Base-by-base conservation (phyloP, 2,113 vertebrate species). In the Megaceryle maxima region DNA sequence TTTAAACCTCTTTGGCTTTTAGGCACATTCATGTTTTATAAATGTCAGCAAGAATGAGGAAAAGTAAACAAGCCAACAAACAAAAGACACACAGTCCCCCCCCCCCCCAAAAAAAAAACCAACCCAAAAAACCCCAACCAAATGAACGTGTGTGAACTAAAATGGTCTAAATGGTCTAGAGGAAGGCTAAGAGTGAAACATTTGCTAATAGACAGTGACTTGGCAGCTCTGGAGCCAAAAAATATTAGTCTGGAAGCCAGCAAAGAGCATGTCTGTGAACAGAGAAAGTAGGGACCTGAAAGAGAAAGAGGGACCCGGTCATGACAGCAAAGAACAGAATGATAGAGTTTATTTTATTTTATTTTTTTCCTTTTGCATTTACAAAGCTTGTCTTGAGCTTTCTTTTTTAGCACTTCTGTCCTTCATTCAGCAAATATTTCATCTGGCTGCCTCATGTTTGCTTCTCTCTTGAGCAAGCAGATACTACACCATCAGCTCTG, bases 351-450 rank as follows among this genome's bases (percentile, higher is more conserved):
- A 35, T 69, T 83, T 69, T 68, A 11, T 59, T 39, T 28, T 37
- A n/a, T 62, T 39, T 60, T 35, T 60, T 35, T 9, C 5, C 29
- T 69, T 14, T 7, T 33, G 53, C 12, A 35, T 81, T 92, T 93
- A 18, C 43, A 83, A 63, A 85, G 6, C 44, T 84, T 87, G 24
- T 74, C 16, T 77, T 83, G 22, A 83, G 64, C 37, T 51, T 92
- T 85, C 31, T 83, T 87, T 50, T 83, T 90, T 69, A 80, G n/a
- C 17, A 12, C 9, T 88, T 92, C 75, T 83, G 59, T 79, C 56
- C 53, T 79, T 86, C 59, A 16, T 82, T 83, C 68, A 62, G 39
- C 51, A 91, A 91, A 82, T 83, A 92, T 75, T 88, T 95, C 83
- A 17, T 29, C 60, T 79, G 35, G 20, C 75, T 82, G 48, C 31